Evolutionary conservation across 2,888 invertebrate species (phyloP), one percentile per base, ranked within the genome.

Genomic region (Rhabditoides inermis): DNA sequence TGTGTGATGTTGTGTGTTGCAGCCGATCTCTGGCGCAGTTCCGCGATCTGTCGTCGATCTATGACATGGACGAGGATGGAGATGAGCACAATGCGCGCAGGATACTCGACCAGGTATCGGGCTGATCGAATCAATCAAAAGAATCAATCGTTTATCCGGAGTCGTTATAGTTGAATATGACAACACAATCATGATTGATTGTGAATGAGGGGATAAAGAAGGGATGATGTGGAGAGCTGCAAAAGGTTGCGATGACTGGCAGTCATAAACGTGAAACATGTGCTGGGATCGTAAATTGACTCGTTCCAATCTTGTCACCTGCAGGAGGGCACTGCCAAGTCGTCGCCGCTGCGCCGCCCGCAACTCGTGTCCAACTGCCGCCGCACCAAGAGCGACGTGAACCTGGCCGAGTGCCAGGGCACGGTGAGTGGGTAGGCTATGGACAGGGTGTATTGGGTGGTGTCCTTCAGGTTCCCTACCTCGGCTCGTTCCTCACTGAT

Each of bases 51-150:
- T 90, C 94, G 41, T 84, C 90, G 67, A 94, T 95, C 70, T 95
- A 94, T 78, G 92, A 92, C 64, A 92, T 92, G 79, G 94, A 95
- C 74, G 94, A 95, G 79, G 92, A 94, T 73, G 94, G 94, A 77
- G 95, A 95, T 77, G 87, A 91, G 55, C 88, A 88, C 84, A 88
- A 89, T 15, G 90, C 91, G 76, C 82, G 94, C 49, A 90, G 91
- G 77, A 82, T 95, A 49, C 80, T 95, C 46, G 90, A 91, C 84
- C 85, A 89, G 53, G 57, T 57, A n/a, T 10, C 10, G 10, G 26
- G n/a, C 12, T 12, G 10, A 20, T 2, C 10, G 15, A 25, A 25
- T 23, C 12, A 1, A 44, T 15, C n/a, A 25, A n/a, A n/a, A 18
- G 7, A 23, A 46, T 28, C 12, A 23, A 26, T 27, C 20, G 3